These are phyloP conservation scores for Urophycis tenuis DNA, from an alignment of 2,797 vertebrate species.

Conservation along the genomic window DNA sequence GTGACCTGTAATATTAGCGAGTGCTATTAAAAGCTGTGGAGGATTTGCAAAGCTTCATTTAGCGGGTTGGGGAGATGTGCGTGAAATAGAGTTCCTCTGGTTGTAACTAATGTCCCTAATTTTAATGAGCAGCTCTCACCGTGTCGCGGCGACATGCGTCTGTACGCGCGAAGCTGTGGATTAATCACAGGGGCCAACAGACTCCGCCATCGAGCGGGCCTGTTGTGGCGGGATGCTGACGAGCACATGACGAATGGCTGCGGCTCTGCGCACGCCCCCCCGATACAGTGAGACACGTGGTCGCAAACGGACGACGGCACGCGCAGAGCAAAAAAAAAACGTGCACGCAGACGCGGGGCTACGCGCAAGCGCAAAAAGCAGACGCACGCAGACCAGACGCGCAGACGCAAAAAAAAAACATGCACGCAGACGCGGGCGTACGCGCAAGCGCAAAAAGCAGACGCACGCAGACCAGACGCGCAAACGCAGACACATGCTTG, in stretches of 20 bases:
- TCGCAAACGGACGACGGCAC: too few species aligned
- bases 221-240: slow-evolving; percentile 12
- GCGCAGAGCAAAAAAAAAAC: too few species aligned
- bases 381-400: too few species aligned
- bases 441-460: too few species aligned
- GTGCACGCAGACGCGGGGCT: too few species aligned
- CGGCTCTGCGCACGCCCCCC: not conserved
- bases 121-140: slow-evolving; percentile 52
- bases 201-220: slow-evolving; percentile 40
- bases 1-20: slow-evolving; percentile 68
- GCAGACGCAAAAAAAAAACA: too few species aligned
- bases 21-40: slow-evolving; percentile 68
- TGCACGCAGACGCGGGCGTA: too few species aligned
- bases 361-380: too few species aligned
- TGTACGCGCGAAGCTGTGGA: slow-evolving; percentile 58
- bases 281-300: not conserved
- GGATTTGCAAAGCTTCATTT: slow-evolving; percentile 70
- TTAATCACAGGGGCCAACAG: slow-evolving; percentile 62
- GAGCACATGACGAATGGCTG: slow-evolving; percentile 30
- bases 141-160: slow-evolving; percentile 43
- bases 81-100: slow-evolving; percentile 68
- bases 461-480: too few species aligned
- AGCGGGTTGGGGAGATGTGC: slow-evolving; percentile 62
- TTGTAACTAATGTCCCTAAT: slow-evolving; percentile 69
- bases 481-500: slow-evolving; percentile 24